Evolutionary conservation across 2,113 vertebrate species (phyloP).

Genomic region (Thalassoma bifasciatum): DNA sequence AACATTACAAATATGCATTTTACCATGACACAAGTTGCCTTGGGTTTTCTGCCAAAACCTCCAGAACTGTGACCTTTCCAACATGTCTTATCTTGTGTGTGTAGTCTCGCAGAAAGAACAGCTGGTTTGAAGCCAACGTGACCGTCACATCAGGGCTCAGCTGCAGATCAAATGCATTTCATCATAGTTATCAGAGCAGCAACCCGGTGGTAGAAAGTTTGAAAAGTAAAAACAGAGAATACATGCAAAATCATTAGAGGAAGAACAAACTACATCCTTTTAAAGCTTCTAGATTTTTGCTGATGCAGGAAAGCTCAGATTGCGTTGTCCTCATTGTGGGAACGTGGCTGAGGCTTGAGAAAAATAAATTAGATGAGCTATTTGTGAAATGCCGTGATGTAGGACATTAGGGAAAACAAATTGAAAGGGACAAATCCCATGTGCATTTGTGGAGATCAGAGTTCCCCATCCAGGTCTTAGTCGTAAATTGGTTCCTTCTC

Average conservation of each 20-base stretch:
- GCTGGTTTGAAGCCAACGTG: neutral
- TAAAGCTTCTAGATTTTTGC: neutral
- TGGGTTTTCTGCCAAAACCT: neutral
- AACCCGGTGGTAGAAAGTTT: neutral
- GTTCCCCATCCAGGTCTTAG: too few relatives aligned
- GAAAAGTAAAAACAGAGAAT: neutral
- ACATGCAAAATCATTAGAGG: neutral
- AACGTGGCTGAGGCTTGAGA: slow-evolving; percentile 7
- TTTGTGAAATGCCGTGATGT: slow-evolving; percentile 25
- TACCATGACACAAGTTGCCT: neutral
- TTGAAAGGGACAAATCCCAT: neutral
- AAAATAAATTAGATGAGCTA: slow-evolving; percentile 50
- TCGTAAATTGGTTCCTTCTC: too few relatives aligned
- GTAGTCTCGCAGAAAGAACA: neutral
- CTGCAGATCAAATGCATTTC: neutral
- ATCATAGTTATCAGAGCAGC: neutral
- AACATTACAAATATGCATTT: neutral
- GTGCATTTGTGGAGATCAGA: neutral
- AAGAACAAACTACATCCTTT: neutral
- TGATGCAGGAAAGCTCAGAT: neutral
- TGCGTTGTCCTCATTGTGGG: neutral
- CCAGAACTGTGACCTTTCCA: slow-evolving; percentile 3
- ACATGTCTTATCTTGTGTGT: neutral
- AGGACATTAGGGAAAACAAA: slow-evolving; percentile 9
- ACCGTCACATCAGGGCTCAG: neutral